phyloP scores from a whole-genome alignment of 2,113 vertebrate species.

The Candoia aspera region DNA sequence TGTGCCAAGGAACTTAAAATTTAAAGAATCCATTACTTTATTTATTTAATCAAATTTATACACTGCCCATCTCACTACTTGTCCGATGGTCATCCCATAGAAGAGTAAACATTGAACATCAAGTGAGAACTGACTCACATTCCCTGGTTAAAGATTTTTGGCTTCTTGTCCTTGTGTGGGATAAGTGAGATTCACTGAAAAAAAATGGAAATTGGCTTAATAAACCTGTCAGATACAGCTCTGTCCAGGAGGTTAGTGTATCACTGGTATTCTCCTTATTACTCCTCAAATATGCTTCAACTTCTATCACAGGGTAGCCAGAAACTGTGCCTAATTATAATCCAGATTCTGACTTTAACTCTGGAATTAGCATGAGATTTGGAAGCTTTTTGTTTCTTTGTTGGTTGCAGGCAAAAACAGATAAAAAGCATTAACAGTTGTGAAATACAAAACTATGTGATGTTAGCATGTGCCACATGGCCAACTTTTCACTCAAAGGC shows the following conservation, averaged over 20 bases:
- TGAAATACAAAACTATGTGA: not conserved
- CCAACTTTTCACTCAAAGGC: not conserved
- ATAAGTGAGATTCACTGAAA: not conserved
- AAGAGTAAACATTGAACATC: not conserved
- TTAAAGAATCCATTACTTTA: not conserved
- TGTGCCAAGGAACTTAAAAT: not conserved
- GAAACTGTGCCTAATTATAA: not conserved
- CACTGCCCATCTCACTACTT: no score
- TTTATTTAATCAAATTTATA: not conserved
- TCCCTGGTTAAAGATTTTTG: not conserved
- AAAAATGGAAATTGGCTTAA: not conserved
- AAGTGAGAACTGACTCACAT: not conserved
- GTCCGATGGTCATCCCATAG: not conserved
- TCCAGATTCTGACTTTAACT: not conserved
- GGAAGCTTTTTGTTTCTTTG: conserved; percentile 6
- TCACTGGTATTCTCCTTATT: not conserved
- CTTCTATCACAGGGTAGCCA: no score
- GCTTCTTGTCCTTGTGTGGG: conserved; percentile 21
- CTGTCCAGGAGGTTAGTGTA: not conserved
- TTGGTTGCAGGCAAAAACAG: not conserved
- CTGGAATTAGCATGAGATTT: not conserved
- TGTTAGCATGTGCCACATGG: not conserved
- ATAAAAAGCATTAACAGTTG: not conserved
- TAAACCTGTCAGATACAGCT: not conserved
- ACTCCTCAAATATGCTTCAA: not conserved